phyloP scores from a whole-genome alignment of 2,888 invertebrate species.

The Eupithecia pulchellata region DNA sequence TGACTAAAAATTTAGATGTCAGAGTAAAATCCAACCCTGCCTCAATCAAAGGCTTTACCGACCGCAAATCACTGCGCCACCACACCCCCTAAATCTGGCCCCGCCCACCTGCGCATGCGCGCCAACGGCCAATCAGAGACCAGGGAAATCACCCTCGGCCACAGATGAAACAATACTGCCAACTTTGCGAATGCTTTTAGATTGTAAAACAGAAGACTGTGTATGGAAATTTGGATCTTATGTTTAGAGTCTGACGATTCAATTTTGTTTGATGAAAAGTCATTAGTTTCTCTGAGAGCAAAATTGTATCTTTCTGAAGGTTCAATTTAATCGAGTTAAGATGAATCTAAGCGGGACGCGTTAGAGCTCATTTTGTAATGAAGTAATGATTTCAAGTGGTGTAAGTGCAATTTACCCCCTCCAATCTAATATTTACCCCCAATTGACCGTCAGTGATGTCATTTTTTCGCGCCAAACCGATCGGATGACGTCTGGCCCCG shows the following conservation, averaged over 20 bases:
- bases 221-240: neutral
- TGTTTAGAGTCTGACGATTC: neutral
- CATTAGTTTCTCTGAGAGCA: neutral
- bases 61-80: conserved; percentile 83
- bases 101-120: conserved; percentile 76
- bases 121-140: conserved; percentile 61
- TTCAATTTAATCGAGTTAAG: neutral
- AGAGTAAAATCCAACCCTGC: conserved; percentile 58
- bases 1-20: neutral
- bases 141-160: conserved; percentile 53
- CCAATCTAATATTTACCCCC: conserved; percentile 63
- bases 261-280: neutral
- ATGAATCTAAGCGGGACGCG: neutral
- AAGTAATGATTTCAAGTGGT: neutral
- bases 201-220: neutral
- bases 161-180: conserved; percentile 13
- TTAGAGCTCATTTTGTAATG: conserved; percentile 6
- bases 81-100: conserved; percentile 77
- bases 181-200: neutral
- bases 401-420: conserved; percentile 33
- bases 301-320: neutral
- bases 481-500: conserved; percentile 68
- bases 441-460: conserved; percentile 80
- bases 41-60: conserved; percentile 77
- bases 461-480: conserved; percentile 80